phyloP scores from a whole-genome alignment of 1,140 invertebrate genomes.

The Anastatus disparis region DNA sequence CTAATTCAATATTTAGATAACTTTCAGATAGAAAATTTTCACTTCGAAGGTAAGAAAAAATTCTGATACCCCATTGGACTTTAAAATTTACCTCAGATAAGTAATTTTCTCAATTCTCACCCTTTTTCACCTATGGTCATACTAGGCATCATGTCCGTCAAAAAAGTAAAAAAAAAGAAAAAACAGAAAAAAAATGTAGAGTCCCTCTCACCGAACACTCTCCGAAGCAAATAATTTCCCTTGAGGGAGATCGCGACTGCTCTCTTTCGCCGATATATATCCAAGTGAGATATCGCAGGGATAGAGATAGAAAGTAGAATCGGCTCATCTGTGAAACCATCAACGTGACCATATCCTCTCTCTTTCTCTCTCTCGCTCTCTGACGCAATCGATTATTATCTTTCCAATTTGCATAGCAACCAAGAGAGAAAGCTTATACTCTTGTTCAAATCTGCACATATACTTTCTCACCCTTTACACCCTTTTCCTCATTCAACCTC shows the following conservation, averaged over 20 bases:
- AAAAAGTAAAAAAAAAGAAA: too few species aligned
- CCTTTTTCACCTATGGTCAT: too few species aligned
- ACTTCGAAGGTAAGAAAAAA: too few species aligned
- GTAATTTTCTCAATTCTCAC: not conserved
- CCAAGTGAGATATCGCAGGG: constrained; percentile 41
- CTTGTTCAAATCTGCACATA: constrained; percentile 60
- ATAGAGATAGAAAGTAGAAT: constrained; percentile 44
- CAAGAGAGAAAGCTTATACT: not conserved
- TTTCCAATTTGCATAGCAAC: constrained; percentile 68
- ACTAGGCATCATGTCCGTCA: too few species aligned
- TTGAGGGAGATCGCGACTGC: constrained; percentile 65
- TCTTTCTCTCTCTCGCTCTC: not conserved
- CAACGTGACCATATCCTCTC: constrained; percentile 63
- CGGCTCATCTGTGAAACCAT: constrained; percentile 62
- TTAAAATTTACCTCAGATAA: too few species aligned
- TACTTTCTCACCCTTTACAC: not conserved
- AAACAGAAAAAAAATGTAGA: too few species aligned
- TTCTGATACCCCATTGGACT: too few species aligned
- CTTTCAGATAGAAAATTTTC: too few species aligned
- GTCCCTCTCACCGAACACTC: too few species aligned
- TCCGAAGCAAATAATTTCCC: constrained; percentile 61
- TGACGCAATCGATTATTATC: constrained; percentile 67
- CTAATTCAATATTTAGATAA: too few species aligned
- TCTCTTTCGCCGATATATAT: constrained; percentile 44
- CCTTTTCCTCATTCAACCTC: too few species aligned